Percentiles rank a stretch among this genome's conserved stretches.
phyloP scores from a whole-genome alignment of 2,888 invertebrate genomes.

The Tryphoninae sp. region DNA sequence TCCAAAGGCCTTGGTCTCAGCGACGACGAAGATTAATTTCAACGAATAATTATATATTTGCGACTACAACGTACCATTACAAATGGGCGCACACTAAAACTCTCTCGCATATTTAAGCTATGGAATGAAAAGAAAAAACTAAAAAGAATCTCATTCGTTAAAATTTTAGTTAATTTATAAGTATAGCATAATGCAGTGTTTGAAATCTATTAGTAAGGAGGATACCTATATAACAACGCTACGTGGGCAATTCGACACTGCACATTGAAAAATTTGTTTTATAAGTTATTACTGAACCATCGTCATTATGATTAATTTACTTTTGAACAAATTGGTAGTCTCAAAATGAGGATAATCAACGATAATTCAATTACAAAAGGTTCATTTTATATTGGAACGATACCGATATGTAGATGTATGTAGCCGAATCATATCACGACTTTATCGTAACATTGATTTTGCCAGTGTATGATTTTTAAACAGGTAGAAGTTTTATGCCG shows the following conservation, averaged over 20 bases:
- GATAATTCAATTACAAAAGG: neutral
- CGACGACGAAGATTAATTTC: conserved; percentile 68
- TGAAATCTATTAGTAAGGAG: neutral
- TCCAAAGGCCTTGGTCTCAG: conserved; percentile 78
- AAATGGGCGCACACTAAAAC: neutral
- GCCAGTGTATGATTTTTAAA: no score
- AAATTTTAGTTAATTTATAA: conserved; percentile 12
- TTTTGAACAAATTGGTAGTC: neutral
- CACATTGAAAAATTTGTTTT: conserved; percentile 3
- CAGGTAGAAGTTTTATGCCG: no score
- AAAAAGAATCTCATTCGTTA: conserved; percentile 8
- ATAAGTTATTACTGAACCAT: neutral
- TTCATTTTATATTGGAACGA: neutral
- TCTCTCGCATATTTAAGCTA: neutral
- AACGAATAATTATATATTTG: neutral
- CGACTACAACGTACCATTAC: neutral
- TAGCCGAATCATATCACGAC: no score
- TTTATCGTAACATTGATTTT: no score
- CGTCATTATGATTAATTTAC: neutral
- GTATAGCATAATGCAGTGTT: neutral
- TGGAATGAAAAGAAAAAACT: neutral
- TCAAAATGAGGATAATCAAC: neutral
- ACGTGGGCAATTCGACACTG: neutral
- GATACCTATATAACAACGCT: neutral
- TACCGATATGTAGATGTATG: neutral